These are phyloP conservation scores for Tautogolabrus adspersus DNA, from an alignment of 2,113 vertebrate genomes.

Conservation along the genomic window DNA sequence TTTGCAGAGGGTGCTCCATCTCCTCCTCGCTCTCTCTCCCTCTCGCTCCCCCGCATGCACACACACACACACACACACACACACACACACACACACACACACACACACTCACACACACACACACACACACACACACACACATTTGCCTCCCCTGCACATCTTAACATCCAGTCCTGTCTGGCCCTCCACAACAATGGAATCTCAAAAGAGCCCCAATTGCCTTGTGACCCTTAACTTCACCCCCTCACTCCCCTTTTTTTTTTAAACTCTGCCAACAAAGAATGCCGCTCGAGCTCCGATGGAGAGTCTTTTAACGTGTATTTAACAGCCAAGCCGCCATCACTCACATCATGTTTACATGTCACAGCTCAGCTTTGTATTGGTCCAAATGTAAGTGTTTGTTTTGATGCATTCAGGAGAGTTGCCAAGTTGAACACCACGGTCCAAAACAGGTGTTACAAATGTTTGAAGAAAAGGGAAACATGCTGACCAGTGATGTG, in stretches of 20 bases:
- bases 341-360: background rate
- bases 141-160: slow-evolving; percentile 24
- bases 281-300: slow-evolving; percentile 30
- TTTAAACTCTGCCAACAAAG: slow-evolving; percentile 41
- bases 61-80: slow-evolving; percentile 3
- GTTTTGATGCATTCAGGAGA: background rate
- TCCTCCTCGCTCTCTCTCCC: slow-evolving; percentile 4
- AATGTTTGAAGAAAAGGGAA: background rate
- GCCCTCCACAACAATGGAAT: slow-evolving; percentile 60
- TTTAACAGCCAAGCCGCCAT: slow-evolving; percentile 30
- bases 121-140: slow-evolving; percentile 16
- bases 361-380: background rate
- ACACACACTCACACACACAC: slow-evolving; percentile 6
- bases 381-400: background rate
- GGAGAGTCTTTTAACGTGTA: slow-evolving; percentile 25
- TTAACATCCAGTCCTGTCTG: slow-evolving; percentile 55
- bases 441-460: background rate
- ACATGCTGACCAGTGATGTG: background rate
- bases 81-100: too few species aligned
- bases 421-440: fast-evolving
- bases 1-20: slow-evolving; percentile 35
- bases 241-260: slow-evolving; percentile 8
- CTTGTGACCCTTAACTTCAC: slow-evolving; percentile 67
- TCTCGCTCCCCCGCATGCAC: background rate
- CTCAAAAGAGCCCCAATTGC: slow-evolving; percentile 60